These are phyloP conservation scores for Ornithoptera priamus DNA, from an alignment of 2,888 invertebrate genomes.

Conservation along the genomic window DNA sequence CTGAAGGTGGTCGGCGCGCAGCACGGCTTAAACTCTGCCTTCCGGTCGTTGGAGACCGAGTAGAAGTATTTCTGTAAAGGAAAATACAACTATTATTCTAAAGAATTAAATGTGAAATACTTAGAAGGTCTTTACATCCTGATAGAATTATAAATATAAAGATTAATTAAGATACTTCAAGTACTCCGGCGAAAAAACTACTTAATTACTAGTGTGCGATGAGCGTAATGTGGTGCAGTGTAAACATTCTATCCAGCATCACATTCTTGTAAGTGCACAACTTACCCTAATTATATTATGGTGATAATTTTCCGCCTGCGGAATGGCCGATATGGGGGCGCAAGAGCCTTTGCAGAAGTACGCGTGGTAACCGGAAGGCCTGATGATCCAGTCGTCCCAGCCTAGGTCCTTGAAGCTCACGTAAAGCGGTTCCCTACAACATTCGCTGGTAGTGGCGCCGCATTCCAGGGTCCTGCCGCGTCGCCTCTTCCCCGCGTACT, in stretches of 20 bases:
- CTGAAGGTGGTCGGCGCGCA: constrained; percentile 92
- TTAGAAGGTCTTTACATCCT: too few species aligned
- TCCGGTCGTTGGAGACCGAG: constrained; percentile 70
- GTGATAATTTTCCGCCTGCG: constrained; percentile 81
- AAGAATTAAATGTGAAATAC: too few species aligned
- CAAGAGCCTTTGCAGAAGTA: constrained; percentile 93
- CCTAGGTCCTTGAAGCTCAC: constrained; percentile 92
- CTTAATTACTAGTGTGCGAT: too few species aligned
- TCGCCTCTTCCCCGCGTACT: constrained; percentile 83
- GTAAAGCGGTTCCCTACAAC: constrained; percentile 90
- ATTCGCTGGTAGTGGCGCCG: constrained; percentile 83
- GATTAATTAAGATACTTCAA: too few species aligned
- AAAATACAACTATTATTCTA: not conserved
- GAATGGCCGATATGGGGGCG: constrained; percentile 84
- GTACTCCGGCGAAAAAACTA: too few species aligned
- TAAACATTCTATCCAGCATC: too few species aligned
- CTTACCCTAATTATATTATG: constrained; percentile 87
- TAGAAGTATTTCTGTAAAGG: constrained; percentile 84
- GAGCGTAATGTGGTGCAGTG: too few species aligned
- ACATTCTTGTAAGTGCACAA: constrained; percentile 30
- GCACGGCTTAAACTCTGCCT: constrained; percentile 88
- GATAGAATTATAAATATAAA: too few species aligned
- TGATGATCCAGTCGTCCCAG: constrained; percentile 93
- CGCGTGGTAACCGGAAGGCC: constrained; percentile 90
- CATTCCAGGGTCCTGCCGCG: constrained; percentile 85